A percentile compares a stretch with the other conserved stretches of the same genome.
Conservation (phyloP, 1,140 invertebrate species). For the Lanistes nyassanus region DNA sequence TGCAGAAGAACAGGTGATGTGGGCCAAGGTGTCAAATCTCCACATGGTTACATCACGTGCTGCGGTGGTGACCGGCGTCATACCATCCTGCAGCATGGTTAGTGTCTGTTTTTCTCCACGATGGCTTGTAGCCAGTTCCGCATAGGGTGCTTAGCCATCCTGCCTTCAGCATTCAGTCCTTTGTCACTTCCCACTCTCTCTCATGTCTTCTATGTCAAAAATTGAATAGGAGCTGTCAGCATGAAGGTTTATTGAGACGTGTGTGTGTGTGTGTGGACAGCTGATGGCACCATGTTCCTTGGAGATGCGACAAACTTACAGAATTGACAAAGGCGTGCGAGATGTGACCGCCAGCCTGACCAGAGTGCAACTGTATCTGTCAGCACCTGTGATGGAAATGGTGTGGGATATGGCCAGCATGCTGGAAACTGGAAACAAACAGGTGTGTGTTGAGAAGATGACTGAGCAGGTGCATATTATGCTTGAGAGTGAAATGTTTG, state of each 20-base stretch:
- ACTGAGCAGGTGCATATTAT: background rate
- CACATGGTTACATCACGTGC: slow-evolving; percentile 70
- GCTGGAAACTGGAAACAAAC: slow-evolving; percentile 26
- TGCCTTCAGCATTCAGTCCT: too few species aligned
- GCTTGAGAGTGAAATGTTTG: background rate
- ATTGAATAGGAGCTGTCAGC: too few species aligned
- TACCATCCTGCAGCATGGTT: too few species aligned
- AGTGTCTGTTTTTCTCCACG: too few species aligned
- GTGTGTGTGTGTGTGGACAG: slow-evolving; percentile 46
- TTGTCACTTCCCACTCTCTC: too few species aligned
- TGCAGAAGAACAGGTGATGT: slow-evolving; percentile 74
- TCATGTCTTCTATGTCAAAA: too few species aligned
- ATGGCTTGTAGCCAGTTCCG: too few species aligned
- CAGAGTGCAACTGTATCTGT: slow-evolving; percentile 74
- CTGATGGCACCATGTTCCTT: slow-evolving; percentile 67
- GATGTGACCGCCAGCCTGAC: slow-evolving; percentile 59
- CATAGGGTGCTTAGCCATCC: too few species aligned
- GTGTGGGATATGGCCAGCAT: slow-evolving; percentile 68
- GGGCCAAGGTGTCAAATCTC: slow-evolving; percentile 75
- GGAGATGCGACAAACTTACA: slow-evolving; percentile 39
- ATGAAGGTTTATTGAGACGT: background rate
- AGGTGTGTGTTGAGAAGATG: slow-evolving; percentile 16
- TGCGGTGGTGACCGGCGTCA: too few species aligned
- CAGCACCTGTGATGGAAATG: slow-evolving; percentile 79
- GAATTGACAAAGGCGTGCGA: slow-evolving; percentile 62